These are phyloP conservation scores for Araneus ventricosus DNA, from an alignment of 1,140 invertebrate species.

Conservation along the genomic window DNA sequence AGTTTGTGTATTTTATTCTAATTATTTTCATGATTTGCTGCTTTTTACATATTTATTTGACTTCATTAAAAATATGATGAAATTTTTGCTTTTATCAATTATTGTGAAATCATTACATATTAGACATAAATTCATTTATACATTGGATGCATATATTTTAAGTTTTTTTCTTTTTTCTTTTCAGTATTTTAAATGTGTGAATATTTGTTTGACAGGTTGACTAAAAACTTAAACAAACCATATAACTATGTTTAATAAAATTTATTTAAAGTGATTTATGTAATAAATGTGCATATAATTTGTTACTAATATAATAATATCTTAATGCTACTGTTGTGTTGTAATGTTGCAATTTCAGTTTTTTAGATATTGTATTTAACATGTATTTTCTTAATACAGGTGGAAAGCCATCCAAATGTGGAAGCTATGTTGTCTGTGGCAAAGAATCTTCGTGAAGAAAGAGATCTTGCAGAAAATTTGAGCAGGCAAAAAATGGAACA, in stretches of 20 bases:
- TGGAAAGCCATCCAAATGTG: constrained; percentile 78
- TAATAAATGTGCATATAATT: no score
- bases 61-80: no score
- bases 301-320: no score
- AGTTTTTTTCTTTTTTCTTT: not conserved
- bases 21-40: not conserved
- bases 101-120: not conserved
- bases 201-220: no score
- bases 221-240: no score
- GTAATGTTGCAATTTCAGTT: no score
- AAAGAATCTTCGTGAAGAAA: constrained; percentile 85
- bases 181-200: no score
- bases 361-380: no score
- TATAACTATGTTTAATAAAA: no score
- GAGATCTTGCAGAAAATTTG: constrained; percentile 87
- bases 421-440: constrained; percentile 85
- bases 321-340: no score
- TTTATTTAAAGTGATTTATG: no score
- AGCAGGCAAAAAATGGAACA: constrained; percentile 84
- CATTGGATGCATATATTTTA: not conserved
- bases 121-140: not conserved
- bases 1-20: not conserved
- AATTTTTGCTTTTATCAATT: not conserved
- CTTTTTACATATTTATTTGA: constrained; percentile 5
- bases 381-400: constrained; percentile 46